These are phyloP conservation scores for Noctua janthe DNA, from an alignment of 2,888 invertebrate species.

Conservation along the genomic window DNA sequence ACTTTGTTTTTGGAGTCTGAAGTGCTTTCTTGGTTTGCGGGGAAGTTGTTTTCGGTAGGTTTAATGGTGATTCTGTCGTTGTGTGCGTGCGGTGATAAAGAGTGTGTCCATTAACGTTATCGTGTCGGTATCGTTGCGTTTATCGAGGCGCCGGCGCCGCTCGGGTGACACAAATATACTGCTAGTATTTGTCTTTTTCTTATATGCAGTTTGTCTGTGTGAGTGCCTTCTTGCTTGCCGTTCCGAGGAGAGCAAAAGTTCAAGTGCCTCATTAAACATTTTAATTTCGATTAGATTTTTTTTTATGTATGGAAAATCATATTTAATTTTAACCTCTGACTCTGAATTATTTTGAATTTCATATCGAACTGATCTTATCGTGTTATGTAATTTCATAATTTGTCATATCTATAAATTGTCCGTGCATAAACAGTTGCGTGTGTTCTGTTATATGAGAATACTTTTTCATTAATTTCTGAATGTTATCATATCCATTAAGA, in stretches of 20 bases:
- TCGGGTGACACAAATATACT: slow-evolving; percentile 79
- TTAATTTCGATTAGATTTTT: background rate
- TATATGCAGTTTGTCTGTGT: slow-evolving; percentile 62
- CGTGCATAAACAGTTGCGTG: slow-evolving; percentile 21
- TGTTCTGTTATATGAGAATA: background rate
- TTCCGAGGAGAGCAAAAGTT: slow-evolving; percentile 29
- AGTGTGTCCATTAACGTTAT: slow-evolving; percentile 88
- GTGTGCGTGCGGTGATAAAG: slow-evolving; percentile 81
- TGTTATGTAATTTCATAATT: slow-evolving; percentile 55
- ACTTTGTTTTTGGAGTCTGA: slow-evolving; percentile 58
- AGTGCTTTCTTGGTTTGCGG: slow-evolving; percentile 67
- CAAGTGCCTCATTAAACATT: slow-evolving; percentile 24
- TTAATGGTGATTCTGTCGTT: slow-evolving; percentile 72
- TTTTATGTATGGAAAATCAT: background rate
- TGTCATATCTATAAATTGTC: slow-evolving; percentile 44
- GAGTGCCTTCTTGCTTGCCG: slow-evolving; percentile 56
- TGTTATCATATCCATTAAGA: background rate
- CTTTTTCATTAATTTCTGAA: slow-evolving; percentile 3
- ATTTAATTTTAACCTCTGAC: slow-evolving; percentile 14
- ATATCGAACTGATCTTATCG: slow-evolving; percentile 54
- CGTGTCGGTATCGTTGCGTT: slow-evolving; percentile 86
- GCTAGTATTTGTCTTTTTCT: slow-evolving; percentile 79
- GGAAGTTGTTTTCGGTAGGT: slow-evolving; percentile 73
- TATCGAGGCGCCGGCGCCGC: slow-evolving; percentile 88
- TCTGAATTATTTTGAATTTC: slow-evolving; percentile 36